Evolutionary conservation across 2,888 invertebrate genomes (phyloP), one percentile per base, ranked within the genome.

Genomic region (Agrotis segetum): DNA sequence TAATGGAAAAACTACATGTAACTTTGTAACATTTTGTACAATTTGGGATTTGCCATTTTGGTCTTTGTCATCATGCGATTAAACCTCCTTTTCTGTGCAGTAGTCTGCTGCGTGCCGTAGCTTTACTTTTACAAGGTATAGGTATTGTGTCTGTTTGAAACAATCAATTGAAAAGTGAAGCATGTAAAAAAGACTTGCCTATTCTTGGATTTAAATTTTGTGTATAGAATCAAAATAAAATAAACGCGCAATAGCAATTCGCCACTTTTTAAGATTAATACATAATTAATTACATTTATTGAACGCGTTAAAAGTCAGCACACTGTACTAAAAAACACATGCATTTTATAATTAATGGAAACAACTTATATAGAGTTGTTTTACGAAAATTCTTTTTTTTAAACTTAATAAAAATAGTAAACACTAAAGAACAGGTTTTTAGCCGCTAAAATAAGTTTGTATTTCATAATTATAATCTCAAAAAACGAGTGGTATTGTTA

Each of bases 131-230:
- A 34, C 34, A 1, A 34, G 34, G 34, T 34, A 34, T 34, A 34
- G 34, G 34, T 34, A 34, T 34, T 34, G 34, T 34, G 34, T 29
- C 29, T 55, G 11, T 0, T 29, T 3, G 2, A 34, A 17, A 4
- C 17, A 55, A 55, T 34, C n/a, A 56, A 34, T n/a, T 56, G 14
- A 56, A 56, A 56, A n/a, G 3, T 19, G n/a, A n/a, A n/a, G 56
- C 34, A 34, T n/a, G 56, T 34, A 19, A 7, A 34, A 34, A 34
- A 29, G 3, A 29, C 29, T 29, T 29, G 29, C 34, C 34, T n/a
- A 34, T 34, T 17, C 34, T n/a, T 56, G n/a, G 34, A 34, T 56
- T n/a, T n/a, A n/a, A 29, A 56, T 56, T n/a, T n/a, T 56, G 56
- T 56, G 14, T 19, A 56, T 34, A n/a, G 4, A 13, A 14, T 56